A percentile compares a stretch with the other conserved stretches of the same genome.
Evolutionary conservation across 2,797 vertebrate species (phyloP).

Genomic region (Chiloscyllium punctatum): DNA sequence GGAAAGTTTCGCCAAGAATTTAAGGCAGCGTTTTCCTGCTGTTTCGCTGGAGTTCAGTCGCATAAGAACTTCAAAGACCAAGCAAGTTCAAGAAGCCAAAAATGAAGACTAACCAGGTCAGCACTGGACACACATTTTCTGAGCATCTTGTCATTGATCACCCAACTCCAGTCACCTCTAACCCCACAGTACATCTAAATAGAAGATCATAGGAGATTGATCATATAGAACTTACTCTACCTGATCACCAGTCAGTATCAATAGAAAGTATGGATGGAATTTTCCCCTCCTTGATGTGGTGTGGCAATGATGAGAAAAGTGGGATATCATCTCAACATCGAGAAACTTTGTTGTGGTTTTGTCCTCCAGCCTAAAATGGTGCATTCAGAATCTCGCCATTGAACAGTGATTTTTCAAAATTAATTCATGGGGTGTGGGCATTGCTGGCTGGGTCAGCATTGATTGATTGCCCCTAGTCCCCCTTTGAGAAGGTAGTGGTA

Average conservation of each 20-base stretch:
- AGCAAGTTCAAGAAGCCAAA: slow-evolving; percentile 43
- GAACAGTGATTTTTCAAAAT: too few relatives aligned
- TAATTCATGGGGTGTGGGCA: too few relatives aligned
- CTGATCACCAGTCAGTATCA: background rate
- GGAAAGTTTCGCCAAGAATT: slow-evolving; percentile 51
- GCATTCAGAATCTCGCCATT: too few relatives aligned
- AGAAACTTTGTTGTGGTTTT: too few relatives aligned
- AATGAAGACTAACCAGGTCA: slow-evolving; percentile 42
- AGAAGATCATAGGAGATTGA: background rate
- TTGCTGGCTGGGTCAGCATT: too few relatives aligned
- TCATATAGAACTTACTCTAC: background rate
- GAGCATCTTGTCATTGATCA: slow-evolving; percentile 44
- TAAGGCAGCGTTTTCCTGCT: slow-evolving; percentile 49
- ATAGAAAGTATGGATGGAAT: background rate
- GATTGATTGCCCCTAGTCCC: too few relatives aligned
- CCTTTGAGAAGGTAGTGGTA: too few relatives aligned
- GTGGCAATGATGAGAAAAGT: too few relatives aligned
- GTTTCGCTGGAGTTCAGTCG: slow-evolving; percentile 12
- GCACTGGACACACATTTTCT: slow-evolving; percentile 43
- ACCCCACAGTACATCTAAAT: background rate
- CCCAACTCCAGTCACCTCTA: background rate
- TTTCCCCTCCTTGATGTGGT: too few relatives aligned
- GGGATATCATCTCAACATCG: too few relatives aligned
- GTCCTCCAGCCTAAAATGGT: too few relatives aligned
- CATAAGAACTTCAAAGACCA: slow-evolving; percentile 34